Evolutionary conservation across 2,113 vertebrate genomes (phyloP), one percentile per base, ranked within the genome.

Genomic region (Cyprinus carpio): DNA sequence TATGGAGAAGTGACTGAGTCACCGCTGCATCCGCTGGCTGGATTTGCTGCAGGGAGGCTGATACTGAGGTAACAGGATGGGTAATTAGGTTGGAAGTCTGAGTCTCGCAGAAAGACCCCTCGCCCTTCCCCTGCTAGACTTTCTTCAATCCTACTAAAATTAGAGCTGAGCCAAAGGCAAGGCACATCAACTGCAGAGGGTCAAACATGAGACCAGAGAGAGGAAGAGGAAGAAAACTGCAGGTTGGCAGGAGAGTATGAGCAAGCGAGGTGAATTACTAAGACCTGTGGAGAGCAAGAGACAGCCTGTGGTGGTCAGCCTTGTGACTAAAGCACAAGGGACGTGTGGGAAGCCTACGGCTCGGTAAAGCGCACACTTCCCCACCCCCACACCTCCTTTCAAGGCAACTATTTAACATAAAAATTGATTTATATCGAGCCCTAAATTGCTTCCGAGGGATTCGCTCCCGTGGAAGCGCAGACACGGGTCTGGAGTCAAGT

Each of bases 391-490:
- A 43, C 2, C 87, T 89, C 82, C 69, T 37, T 69, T n/a, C 87
- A 81, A 86, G 91, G 92, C 86, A 90, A 88, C 90, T 90, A 92
- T 92, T 94, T 93, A 93, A 93, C 90, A 93, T 91, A 90, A 89
- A 94, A 94, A 94, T 92, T 92, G 93, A 93, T 94, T 94, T 92
- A 92, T 91, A 93, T 88, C 89, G 88, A 91, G 90, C 87, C 86
- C 58, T 87, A 91, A 90, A 90, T 91, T 89, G 92, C 89, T 89
- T 86, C 90, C 71, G 69, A 78, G 93, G 92, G 92, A 93, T 90
- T 90, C 7, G 86, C 51, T 85, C 76, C 23, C 5, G 43, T 37
- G 54, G 58, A 46, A 27, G 46, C 49, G 25, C 89, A 90, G 91
- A 92, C 90, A 91, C 91, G 92, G 91, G 92, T 91, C 89, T 89